Evolutionary conservation across 2,113 vertebrate genomes (phyloP).

Genomic region (Gambusia affinis): DNA sequence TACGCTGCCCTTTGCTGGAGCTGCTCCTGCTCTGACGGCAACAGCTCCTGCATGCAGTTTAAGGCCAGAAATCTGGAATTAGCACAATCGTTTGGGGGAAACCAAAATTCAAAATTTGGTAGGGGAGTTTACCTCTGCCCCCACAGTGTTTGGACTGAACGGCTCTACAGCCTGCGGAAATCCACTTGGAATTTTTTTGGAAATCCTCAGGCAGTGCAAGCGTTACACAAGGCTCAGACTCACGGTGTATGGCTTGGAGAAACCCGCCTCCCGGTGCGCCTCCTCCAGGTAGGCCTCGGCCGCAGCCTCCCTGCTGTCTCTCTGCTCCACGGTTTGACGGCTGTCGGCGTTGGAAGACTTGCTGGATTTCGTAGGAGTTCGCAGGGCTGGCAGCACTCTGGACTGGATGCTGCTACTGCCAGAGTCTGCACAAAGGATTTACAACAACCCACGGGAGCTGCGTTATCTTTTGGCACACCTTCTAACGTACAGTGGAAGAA

Average conservation of each 20-base stretch:
- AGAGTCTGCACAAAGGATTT: slow-evolving; percentile 63
- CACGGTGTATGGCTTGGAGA: slow-evolving; percentile 78
- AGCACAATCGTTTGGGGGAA: background rate
- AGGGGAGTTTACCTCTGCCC: too few relatives aligned
- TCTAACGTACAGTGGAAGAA: background rate
- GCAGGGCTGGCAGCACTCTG: slow-evolving; percentile 71
- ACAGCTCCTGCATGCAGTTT: slow-evolving; percentile 79
- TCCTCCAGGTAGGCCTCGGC: slow-evolving; percentile 81
- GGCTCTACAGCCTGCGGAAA: background rate
- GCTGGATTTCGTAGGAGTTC: slow-evolving; percentile 61
- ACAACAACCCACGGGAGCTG: background rate
- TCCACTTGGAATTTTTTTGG: background rate
- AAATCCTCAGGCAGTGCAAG: too few relatives aligned
- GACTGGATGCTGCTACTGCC: slow-evolving; percentile 44
- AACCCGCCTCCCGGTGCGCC: slow-evolving; percentile 79
- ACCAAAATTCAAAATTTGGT: background rate
- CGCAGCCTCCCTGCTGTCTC: slow-evolving; percentile 67
- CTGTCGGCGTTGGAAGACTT: slow-evolving; percentile 57
- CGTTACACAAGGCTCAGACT: slow-evolving; percentile 39
- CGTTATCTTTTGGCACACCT: background rate
- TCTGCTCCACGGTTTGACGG: slow-evolving; percentile 42
- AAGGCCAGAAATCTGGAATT: background rate
- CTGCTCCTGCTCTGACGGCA: slow-evolving; percentile 84
- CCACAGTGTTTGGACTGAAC: background rate
- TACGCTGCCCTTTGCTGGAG: slow-evolving; percentile 91